Percentiles rank a stretch among this genome's conserved stretches.
phyloP scores from a whole-genome alignment of 2,113 vertebrate species.

The Empidonax alnorum region DNA sequence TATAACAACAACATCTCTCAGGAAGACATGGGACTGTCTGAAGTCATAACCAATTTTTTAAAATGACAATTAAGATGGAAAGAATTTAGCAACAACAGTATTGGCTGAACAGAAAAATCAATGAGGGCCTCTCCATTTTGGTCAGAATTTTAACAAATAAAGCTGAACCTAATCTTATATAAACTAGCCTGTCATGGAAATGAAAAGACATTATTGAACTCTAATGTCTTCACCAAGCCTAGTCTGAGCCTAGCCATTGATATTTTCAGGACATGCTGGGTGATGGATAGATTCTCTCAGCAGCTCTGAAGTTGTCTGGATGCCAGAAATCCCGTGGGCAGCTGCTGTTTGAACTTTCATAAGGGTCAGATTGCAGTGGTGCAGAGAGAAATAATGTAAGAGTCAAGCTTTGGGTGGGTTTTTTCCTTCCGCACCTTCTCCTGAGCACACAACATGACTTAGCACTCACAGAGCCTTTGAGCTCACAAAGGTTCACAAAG shows the following conservation, averaged over 20 bases:
- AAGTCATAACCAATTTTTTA: background rate
- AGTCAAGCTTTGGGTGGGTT: background rate
- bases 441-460: background rate
- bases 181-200: background rate
- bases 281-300: background rate
- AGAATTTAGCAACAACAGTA: background rate
- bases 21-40: background rate
- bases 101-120: background rate
- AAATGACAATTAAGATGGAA: background rate
- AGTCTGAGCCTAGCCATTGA: background rate
- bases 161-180: background rate
- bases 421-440: background rate
- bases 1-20: background rate
- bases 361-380: background rate
- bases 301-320: background rate
- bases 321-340: background rate
- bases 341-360: background rate
- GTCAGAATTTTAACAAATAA: conserved; percentile 2
- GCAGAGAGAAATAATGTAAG: background rate
- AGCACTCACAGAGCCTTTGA: background rate
- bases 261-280: background rate
- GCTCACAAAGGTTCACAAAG: background rate
- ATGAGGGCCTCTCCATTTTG: background rate
- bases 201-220: background rate
- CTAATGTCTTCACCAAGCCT: background rate